Base-by-base conservation (phyloP, 2,888 invertebrate species). In the Bombyx huttoni region DNA sequence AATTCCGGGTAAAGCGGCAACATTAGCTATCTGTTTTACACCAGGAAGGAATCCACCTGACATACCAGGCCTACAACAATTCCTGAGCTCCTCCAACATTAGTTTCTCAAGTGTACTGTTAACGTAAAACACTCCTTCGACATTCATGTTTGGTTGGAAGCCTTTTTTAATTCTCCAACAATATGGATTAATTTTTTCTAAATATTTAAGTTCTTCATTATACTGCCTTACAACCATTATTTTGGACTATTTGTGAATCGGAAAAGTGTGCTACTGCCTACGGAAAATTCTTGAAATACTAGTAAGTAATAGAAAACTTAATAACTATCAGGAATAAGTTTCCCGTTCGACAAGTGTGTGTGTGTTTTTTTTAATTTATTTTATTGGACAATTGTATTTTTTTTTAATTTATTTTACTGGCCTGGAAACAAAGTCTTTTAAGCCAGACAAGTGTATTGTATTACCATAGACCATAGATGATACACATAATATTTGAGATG, bases 101-200 rank as follows among this genome's bases (percentile, higher is more conserved):
- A 99, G 89, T 65, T 93, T 94, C 78, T 99, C 99, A 62, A 99
- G 89, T 7, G 92, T 92, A 56, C 91, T 91, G 74, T 99, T 99
- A 0, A 98, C 98, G 80, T 98, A 99, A 82, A 99, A 99, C 34
- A 96, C 89, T 13, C 99, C 99, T 85, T 99, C 99, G 10, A 98
- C 98, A 68, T 97, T 98, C 99, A 99, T 99, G 70, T 99, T 98
- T 0, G 98, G 98, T 72, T 99, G 99, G 80, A 99, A 99, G 5
- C 98, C 99, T 78, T 96, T 99, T 73, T 98, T 98, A 58, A 99
- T 99, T 70, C 91, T 92, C 97, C 98, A 99, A 64, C 92, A 92
- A 71, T 93, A 89, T 12, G 94, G 91, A 65, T 91, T 93, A 5
- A 98, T 90, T 81, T 95, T 97, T 75, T 99, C 98, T 62, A 99